Evolutionary conservation across 1,140 invertebrate species (phyloP).

Genomic region (Idris sp.): DNA sequence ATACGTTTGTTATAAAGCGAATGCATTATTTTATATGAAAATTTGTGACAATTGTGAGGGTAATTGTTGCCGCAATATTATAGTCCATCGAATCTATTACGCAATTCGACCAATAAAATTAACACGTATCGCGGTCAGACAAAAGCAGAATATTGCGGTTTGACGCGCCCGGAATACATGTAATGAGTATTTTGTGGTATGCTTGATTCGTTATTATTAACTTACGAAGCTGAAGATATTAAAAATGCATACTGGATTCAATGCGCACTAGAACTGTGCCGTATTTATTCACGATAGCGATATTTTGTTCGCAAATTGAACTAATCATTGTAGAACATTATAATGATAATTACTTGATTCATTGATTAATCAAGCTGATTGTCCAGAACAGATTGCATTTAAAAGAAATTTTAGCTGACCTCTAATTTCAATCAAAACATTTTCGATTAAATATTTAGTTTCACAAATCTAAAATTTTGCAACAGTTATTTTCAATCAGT

Average conservation of each 20-base stretch:
- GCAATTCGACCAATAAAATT: slow-evolving; percentile 48
- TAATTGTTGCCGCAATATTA: slow-evolving; percentile 46
- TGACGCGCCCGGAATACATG: slow-evolving; percentile 15
- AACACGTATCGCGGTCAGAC: slow-evolving; percentile 31
- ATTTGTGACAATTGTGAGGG: slow-evolving; percentile 39
- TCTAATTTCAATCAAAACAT: too few species aligned
- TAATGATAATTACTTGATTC: slow-evolving; percentile 13
- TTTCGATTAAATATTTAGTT: too few species aligned
- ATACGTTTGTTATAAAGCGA: background rate
- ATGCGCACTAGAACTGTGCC: background rate
- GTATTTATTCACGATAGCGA: slow-evolving; percentile 1
- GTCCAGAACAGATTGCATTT: background rate
- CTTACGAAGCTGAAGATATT: slow-evolving; percentile 4
- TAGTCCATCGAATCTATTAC: slow-evolving; percentile 34
- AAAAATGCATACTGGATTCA: slow-evolving; percentile 11
- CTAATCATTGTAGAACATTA: background rate
- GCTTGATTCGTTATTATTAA: slow-evolving; percentile 24
- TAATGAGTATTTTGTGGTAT: slow-evolving; percentile 24
- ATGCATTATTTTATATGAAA: slow-evolving; percentile 39
- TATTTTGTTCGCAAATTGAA: slow-evolving; percentile 1
- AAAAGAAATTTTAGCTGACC: too few species aligned
- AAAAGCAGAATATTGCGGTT: slow-evolving; percentile 29
- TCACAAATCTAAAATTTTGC: too few species aligned
- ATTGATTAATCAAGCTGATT: slow-evolving; percentile 4
- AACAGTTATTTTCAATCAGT: too few species aligned